Evolutionary conservation across 2,888 invertebrate species (phyloP).

Genomic region (Hirtodrosophila confusa): DNA sequence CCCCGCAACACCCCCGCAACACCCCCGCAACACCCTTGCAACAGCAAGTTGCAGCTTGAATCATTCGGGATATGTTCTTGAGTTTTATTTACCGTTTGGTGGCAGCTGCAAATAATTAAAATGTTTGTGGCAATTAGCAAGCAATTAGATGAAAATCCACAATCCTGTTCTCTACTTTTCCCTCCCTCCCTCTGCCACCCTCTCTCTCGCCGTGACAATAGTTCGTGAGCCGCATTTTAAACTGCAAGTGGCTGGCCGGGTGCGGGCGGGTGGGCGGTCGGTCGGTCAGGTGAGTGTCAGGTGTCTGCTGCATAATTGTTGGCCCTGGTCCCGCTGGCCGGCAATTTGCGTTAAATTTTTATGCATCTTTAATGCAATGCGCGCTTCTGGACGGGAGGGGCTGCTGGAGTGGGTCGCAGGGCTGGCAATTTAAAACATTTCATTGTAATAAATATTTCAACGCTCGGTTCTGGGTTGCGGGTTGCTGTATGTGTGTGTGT

Average conservation of each 20-base stretch:
- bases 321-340: slow-evolving; percentile 5
- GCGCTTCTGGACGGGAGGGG: neutral
- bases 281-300: too few relatives aligned
- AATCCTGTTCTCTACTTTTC: neutral
- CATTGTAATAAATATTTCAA: slow-evolving; percentile 55
- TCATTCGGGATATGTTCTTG: slow-evolving; percentile 22
- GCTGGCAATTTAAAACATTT: slow-evolving; percentile 45
- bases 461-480: neutral
- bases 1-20: too few relatives aligned
- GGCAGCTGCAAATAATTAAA: slow-evolving; percentile 44
- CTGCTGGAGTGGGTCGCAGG: neutral
- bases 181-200: neutral
- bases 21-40: too few relatives aligned
- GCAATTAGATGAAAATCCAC: slow-evolving; percentile 45
- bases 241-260: neutral
- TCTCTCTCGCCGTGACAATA: neutral
- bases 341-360: slow-evolving; percentile 41
- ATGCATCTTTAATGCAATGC: slow-evolving; percentile 46
- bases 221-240: slow-evolving; percentile 2
- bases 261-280: too few relatives aligned
- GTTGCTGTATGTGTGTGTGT: too few relatives aligned
- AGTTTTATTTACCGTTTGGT: slow-evolving; percentile 34
- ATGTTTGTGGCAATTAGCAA: slow-evolving; percentile 55
- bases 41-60: neutral
- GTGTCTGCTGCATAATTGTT: slow-evolving; percentile 13